Base-by-base conservation (phyloP, 2,113 vertebrate genomes). In the Synodontis membranacea region DNA sequence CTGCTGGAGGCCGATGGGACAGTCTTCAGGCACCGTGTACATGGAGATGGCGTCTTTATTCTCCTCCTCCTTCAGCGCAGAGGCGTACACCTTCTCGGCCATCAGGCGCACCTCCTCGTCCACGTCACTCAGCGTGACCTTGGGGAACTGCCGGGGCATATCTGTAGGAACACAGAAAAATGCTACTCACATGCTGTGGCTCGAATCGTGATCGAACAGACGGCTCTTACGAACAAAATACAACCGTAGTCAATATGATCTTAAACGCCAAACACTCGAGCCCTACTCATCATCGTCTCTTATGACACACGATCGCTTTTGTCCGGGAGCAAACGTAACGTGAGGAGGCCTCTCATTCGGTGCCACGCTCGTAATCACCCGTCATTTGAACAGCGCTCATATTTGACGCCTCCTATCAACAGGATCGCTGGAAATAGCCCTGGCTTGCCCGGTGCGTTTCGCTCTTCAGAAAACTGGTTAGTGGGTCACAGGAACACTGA, bases 1-100 rank as follows among this genome's bases (percentile, higher is more conserved):
- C 91, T 99, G 97, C n/a, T 96, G 96, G 88, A 98, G 95, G 64
- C 97, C 97, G 4, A 99, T 99, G 56, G 98, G 98, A 91, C 98
- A 99, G 93, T 99, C 97, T 86, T 98, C 98, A 0, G 96, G 96
- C 85, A 99, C 96, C 0, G 94, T 96, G 93, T 97, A 99, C 84
- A 99, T 92, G 0, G 97, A 97, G 86, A 98, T 58, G 7, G 92
- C 96, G 89, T 98, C 96, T 88, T 97, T 97, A 92, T 91, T 97
- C 93, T 97, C 95, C 86, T 99, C 97, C 91, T 97, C 96, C 85
- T 95, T 94, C n/a, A 99, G 95, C 1, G 97, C 98, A 5, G 96
- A 97, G 74, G 97, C 97, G 42, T 97, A 99, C 11, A 99, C 97
- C 91, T 96, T 97, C 93, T 99, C 97, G 0, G 98, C 98, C 66